phyloP scores from a whole-genome alignment of 2,797 vertebrate genomes.

The Champsocephalus gunnari region DNA sequence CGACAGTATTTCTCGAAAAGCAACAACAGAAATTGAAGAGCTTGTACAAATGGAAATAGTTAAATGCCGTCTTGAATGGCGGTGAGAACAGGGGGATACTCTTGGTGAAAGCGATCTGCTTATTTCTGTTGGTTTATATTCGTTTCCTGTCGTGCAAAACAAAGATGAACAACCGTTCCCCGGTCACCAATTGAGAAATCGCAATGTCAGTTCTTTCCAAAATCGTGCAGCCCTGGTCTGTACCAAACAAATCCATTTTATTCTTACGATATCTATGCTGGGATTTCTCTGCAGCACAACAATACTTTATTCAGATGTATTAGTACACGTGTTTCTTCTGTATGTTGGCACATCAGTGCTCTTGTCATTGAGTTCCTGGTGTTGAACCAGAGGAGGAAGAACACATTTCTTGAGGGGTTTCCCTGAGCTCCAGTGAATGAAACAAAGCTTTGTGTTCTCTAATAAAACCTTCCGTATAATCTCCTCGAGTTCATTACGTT shows the following conservation, averaged over 20 bases:
- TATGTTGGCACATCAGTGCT: not conserved
- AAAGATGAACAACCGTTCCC: not conserved
- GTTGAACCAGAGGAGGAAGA: slow-evolving; percentile 1
- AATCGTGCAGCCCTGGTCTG: too few species aligned
- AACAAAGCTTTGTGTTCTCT: slow-evolving; percentile 18
- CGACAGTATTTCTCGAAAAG: too few species aligned
- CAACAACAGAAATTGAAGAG: not conserved
- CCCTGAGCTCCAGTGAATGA: not conserved
- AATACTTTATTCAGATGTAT: too few species aligned
- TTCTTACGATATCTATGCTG: too few species aligned
- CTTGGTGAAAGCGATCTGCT: not conserved
- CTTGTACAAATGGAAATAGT: too few species aligned
- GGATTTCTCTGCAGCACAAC: too few species aligned
- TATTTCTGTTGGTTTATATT: not conserved
- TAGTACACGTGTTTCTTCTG: not conserved
- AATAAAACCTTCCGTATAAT: not conserved
- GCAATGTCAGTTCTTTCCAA: too few species aligned
- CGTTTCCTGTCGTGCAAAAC: not conserved
- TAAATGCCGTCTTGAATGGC: too few species aligned
- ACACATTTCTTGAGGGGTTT: not conserved
- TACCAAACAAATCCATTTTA: too few species aligned
- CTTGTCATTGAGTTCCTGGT: not conserved
- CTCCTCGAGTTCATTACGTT: not conserved
- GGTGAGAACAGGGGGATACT: too few species aligned
- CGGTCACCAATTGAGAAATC: not conserved